phyloP scores from a whole-genome alignment of 1,140 invertebrate genomes.

The Brachionus plicatilis region DNA sequence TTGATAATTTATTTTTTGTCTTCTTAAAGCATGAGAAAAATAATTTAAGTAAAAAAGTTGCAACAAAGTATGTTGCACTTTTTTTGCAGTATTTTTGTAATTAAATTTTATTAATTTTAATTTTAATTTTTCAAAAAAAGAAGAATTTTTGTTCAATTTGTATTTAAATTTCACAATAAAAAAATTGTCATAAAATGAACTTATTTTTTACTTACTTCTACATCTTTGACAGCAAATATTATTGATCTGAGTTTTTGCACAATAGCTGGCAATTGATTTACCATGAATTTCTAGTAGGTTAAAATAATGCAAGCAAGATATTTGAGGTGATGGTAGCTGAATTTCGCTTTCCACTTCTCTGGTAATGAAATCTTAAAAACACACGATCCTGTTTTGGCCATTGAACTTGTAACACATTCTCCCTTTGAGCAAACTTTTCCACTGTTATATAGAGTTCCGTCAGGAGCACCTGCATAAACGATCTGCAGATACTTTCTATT shows the following conservation, averaged over 20 bases:
- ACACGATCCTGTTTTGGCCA: not conserved
- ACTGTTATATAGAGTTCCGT: not conserved
- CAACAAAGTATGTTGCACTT: no score
- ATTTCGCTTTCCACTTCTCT: not conserved
- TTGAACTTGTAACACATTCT: not conserved
- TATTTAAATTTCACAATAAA: no score
- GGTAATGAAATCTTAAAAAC: conserved; percentile 11
- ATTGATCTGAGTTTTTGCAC: not conserved
- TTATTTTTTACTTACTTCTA: conserved; percentile 12
- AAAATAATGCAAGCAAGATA: not conserved
- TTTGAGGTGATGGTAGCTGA: not conserved
- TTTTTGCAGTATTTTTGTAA: no score
- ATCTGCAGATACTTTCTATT: not conserved
- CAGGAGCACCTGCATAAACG: not conserved
- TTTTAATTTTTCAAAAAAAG: no score
- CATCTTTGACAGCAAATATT: conserved; percentile 2
- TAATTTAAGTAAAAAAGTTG: no score
- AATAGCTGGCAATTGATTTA: not conserved
- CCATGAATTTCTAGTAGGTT: not conserved
- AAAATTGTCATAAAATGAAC: not conserved
- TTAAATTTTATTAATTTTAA: no score
- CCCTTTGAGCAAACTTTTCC: conserved; percentile 12
- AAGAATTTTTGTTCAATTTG: no score
- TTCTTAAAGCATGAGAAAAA: no score
- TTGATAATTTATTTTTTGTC: no score